Conservation (phyloP, 2,888 invertebrate genomes). For the Lysandra bellargus region DNA sequence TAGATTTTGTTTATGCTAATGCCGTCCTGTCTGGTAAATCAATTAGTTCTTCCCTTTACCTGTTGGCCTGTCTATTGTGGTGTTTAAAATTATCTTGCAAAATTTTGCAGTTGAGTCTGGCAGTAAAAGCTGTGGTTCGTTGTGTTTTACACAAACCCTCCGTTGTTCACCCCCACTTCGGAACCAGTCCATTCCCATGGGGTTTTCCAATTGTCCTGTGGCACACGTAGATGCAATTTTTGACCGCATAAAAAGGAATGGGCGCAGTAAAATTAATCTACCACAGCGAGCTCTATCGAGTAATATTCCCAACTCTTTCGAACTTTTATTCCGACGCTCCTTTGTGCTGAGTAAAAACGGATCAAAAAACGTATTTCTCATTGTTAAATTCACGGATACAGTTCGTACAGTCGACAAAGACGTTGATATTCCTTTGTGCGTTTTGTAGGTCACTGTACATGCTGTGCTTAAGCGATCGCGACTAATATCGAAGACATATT, state of each 20-base stretch:
- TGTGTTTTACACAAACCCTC: neutral
- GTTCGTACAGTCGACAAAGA: conserved; percentile 6
- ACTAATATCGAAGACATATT: neutral
- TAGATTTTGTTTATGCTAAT: neutral
- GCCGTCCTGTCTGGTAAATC: neutral
- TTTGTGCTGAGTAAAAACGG: conserved; percentile 23
- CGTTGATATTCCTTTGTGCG: conserved; percentile 9
- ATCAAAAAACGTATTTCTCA: conserved; percentile 16
- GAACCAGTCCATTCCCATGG: neutral
- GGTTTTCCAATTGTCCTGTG: conserved; percentile 8
- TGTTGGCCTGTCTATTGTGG: neutral
- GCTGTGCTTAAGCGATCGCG: conserved; percentile 10
- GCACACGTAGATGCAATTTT: conserved; percentile 23
- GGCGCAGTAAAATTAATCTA: conserved; percentile 19
- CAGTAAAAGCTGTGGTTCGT: neutral
- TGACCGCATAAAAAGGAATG: conserved; percentile 23
- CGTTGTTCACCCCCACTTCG: neutral
- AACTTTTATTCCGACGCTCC: conserved; percentile 15
- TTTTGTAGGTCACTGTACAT: conserved; percentile 16
- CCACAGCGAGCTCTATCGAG: conserved; percentile 18
- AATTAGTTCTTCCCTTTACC: neutral
- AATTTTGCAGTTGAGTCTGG: neutral
- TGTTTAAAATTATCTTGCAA: neutral
- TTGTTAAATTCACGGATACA: conserved; percentile 25
- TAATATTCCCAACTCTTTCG: conserved; percentile 17